Evolutionary conservation across 2,888 invertebrate species (phyloP), one percentile per base, ranked within the genome.

Genomic region (Gisinianus flammeolus): DNA sequence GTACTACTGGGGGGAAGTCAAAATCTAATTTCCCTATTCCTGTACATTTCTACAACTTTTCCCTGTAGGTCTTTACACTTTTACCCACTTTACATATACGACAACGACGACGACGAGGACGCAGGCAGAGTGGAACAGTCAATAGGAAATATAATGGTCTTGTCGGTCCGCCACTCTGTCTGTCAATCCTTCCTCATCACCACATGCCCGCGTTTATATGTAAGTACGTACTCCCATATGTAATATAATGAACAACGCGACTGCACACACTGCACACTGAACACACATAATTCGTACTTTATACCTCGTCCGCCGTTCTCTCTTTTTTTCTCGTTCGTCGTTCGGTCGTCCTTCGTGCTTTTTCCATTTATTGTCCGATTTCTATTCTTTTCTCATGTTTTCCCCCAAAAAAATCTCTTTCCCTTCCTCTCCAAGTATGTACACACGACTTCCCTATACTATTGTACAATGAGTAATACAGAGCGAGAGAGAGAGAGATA

Each of bases 21-120:
- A 70, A 77, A 79, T 79, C 79, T 79, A 79, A 79, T 79, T 79
- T 79, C 66, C 52, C 74, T 66, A 75, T 71, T 74, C 77, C 68
- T 70, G 31, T 44, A 19, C 19, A 44, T 44, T 62, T 62, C 62
- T 62, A 12, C 24, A 62, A 26, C 26, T 8, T 10, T 26, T 62
- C 28, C 26, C 26, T 16, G 62, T 26, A n/a, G n/a, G 58, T 24
- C 44, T 44, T 19, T 44, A n/a, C n/a, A n/a, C n/a, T 44, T 16
- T 44, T 44, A 19, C 44, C 44, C 44, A 58, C 22, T n/a, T 58
- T 58, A n/a, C 24, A 58, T 58, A 24, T n/a, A 58, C n/a, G 10
- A 8, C 58, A n/a, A 58, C 10, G 58, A 58, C 24, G 58, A 1
- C 8, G 58, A 58, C 62, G 6, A 16, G 16, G 24, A 22, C 8